Conservation (phyloP, 2,797 vertebrate species). For the Chiloscyllium punctatum region DNA sequence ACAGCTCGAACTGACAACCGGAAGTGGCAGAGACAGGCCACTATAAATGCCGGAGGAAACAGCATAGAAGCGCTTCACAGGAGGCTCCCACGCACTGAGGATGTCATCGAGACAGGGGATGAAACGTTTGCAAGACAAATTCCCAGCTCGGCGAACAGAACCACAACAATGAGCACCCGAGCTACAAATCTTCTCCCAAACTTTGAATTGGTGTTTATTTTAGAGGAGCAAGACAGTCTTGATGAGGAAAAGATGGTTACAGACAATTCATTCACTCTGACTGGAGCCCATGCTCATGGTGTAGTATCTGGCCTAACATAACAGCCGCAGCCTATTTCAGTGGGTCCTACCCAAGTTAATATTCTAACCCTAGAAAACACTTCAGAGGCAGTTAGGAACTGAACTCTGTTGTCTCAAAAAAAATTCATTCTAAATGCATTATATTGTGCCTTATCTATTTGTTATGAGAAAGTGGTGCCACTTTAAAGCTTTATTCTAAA, state of each 20-base stretch:
- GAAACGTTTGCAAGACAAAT: too few relatives aligned
- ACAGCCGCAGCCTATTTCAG: not conserved
- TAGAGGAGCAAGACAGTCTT: not conserved
- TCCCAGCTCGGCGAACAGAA: too few relatives aligned
- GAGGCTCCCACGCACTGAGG: too few relatives aligned
- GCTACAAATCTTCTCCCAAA: too few relatives aligned
- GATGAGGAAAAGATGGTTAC: not conserved
- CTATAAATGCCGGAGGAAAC: too few relatives aligned
- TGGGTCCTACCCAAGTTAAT: not conserved
- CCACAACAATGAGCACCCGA: too few relatives aligned
- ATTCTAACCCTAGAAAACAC: not conserved
- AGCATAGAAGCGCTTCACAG: too few relatives aligned
- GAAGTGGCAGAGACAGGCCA: too few relatives aligned
- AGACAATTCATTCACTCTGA: not conserved
- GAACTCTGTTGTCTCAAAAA: not conserved
- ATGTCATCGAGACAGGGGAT: too few relatives aligned
- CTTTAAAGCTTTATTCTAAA: not conserved
- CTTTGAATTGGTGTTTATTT: not conserved
- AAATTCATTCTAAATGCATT: constrained; percentile 33
- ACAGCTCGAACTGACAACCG: too few relatives aligned
- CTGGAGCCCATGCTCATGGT: too few relatives aligned
- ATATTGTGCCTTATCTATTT: constrained; percentile 1
- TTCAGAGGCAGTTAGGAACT: not conserved
- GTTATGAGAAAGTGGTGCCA: constrained; percentile 2
- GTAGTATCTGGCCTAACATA: not conserved